phyloP scores from a whole-genome alignment of 1,140 invertebrate species.

The Conus betulinus region DNA sequence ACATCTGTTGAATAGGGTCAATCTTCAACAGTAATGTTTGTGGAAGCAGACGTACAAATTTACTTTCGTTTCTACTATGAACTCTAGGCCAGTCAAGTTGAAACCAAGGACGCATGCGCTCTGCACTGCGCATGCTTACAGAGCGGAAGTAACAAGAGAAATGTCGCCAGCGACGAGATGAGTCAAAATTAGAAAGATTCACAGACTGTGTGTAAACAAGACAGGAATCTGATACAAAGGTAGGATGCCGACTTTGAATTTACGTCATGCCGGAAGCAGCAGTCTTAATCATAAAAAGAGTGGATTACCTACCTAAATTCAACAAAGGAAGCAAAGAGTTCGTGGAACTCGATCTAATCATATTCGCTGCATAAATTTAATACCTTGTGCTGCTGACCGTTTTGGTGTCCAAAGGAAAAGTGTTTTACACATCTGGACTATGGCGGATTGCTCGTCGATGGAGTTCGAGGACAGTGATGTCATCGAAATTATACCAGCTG shows the following conservation, averaged over 20 bases:
- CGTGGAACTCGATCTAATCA: constrained; percentile 20
- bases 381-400: not conserved
- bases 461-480: constrained; percentile 24
- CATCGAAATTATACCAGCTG: constrained; percentile 19
- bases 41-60: too few species aligned
- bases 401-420: not conserved
- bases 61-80: not conserved
- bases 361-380: constrained; percentile 31
- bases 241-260: not conserved
- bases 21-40: too few species aligned
- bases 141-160: constrained; percentile 17
- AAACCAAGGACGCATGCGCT: constrained; percentile 32
- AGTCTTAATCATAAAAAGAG: not conserved
- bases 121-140: not conserved
- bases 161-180: constrained; percentile 30
- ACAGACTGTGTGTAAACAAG: constrained; percentile 18
- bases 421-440: not conserved
- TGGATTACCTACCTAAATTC: not conserved
- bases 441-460: not conserved
- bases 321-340: not conserved
- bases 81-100: not conserved
- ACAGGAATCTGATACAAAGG: not conserved
- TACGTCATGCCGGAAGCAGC: constrained; percentile 19
- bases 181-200: constrained; percentile 30
- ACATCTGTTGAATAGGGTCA: too few species aligned